phyloP scores from a whole-genome alignment of 2,113 vertebrate genomes.

The Pteruthius melanotis region DNA sequence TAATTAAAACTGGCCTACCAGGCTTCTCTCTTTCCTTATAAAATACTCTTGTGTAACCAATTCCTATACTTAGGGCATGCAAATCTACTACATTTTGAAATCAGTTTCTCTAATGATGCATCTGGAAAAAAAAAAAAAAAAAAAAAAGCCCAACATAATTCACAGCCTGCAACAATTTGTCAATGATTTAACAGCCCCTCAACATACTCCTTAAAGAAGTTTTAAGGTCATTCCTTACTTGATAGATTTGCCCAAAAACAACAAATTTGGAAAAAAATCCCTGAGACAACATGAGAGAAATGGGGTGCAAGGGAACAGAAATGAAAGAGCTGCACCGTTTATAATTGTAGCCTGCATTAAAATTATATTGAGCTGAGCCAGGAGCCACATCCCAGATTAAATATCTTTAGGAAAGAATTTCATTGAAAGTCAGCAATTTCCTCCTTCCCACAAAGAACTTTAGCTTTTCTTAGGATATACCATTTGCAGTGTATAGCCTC shows the following conservation, averaged over 20 bases:
- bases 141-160: no score
- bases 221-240: neutral
- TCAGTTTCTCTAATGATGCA: constrained; percentile 16
- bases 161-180: neutral
- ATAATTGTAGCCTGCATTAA: neutral
- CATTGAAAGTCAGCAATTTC: neutral
- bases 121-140: constrained; percentile 30
- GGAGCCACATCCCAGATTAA: neutral
- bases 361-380: neutral
- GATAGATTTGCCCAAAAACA: neutral
- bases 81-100: constrained; percentile 10
- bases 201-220: neutral
- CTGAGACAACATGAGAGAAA: neutral
- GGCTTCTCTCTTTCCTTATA: neutral
- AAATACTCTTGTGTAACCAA: neutral
- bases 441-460: neutral
- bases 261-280: neutral
- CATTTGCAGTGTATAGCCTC: constrained; percentile 5
- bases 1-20: constrained; percentile 34
- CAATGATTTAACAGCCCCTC: neutral
- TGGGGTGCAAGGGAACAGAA: neutral
- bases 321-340: neutral
- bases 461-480: neutral
- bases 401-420: neutral
- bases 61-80: neutral